Evolutionary conservation across 2,797 vertebrate species (phyloP).

Genomic region (Oryzias dopingdopingensis): DNA sequence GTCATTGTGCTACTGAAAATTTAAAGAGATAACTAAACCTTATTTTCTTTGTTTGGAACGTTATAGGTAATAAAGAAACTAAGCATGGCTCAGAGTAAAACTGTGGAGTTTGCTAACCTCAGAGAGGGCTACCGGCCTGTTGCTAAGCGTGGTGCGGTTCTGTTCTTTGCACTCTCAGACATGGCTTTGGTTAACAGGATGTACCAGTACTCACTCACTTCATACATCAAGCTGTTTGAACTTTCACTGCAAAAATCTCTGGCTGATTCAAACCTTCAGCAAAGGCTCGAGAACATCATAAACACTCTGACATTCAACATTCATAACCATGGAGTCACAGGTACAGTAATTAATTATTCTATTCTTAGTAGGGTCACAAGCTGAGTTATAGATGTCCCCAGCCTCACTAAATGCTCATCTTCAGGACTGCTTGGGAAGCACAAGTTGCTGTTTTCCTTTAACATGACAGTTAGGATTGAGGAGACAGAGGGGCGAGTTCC

Average conservation of each 20-base stretch:
- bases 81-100: constrained; percentile 84
- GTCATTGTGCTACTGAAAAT: background rate
- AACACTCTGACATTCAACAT: constrained; percentile 87
- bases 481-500: constrained; percentile 85
- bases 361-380: background rate
- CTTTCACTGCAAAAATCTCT: constrained; percentile 87
- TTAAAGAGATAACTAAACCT: constrained; percentile 6
- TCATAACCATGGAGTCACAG: constrained; percentile 96
- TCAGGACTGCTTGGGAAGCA: constrained; percentile 93
- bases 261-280: constrained; percentile 75
- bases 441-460: constrained; percentile 94
- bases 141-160: constrained; percentile 88
- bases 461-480: constrained; percentile 93
- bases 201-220: constrained; percentile 94
- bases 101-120: constrained; percentile 85
- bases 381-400: constrained; percentile 9
- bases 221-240: constrained; percentile 91
- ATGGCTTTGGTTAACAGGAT: constrained; percentile 94
- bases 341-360: constrained; percentile 57
- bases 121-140: constrained; percentile 92
- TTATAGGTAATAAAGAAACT: constrained; percentile 91
- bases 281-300: constrained; percentile 89
- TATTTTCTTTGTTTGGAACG: constrained; percentile 13
- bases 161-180: constrained; percentile 93
- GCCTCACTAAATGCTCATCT: constrained; percentile 11